Evolutionary conservation across 2,888 invertebrate species (phyloP).

Genomic region (Augiades crinisus): DNA sequence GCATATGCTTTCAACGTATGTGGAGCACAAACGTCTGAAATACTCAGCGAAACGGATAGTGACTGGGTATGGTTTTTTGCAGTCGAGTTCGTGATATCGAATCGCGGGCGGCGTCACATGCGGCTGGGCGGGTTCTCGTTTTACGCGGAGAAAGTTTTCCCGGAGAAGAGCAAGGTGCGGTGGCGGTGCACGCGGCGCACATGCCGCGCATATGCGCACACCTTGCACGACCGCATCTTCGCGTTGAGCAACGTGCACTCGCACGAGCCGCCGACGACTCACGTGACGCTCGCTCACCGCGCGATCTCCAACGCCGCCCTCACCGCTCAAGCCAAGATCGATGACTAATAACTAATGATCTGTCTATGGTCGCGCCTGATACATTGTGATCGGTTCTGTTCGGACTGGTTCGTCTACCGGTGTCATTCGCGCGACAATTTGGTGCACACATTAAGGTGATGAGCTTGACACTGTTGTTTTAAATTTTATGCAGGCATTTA

Average conservation of each 20-base stretch:
- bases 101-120: constrained; percentile 76
- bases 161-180: constrained; percentile 76
- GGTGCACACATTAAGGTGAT: no score
- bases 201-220: constrained; percentile 76
- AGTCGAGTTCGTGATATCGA: constrained; percentile 80
- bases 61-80: constrained; percentile 61
- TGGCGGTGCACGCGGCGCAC: constrained; percentile 78
- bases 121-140: constrained; percentile 75
- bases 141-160: constrained; percentile 78
- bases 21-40: not conserved
- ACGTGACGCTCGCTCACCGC: constrained; percentile 34
- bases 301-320: constrained; percentile 42
- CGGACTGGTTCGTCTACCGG: no score
- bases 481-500: not conserved
- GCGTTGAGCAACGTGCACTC: constrained; percentile 75
- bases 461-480: no score
- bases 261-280: constrained; percentile 58
- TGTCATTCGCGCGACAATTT: no score
- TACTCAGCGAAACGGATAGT: constrained; percentile 43
- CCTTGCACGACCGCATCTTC: constrained; percentile 73
- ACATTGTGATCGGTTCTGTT: no score
- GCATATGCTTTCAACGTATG: not conserved
- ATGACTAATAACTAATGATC: no score
- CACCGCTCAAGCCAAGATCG: constrained; percentile 57
- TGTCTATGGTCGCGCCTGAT: no score